phyloP scores from a whole-genome alignment of 2,797 vertebrate species.

The Dendrocincla fuliginosa region DNA sequence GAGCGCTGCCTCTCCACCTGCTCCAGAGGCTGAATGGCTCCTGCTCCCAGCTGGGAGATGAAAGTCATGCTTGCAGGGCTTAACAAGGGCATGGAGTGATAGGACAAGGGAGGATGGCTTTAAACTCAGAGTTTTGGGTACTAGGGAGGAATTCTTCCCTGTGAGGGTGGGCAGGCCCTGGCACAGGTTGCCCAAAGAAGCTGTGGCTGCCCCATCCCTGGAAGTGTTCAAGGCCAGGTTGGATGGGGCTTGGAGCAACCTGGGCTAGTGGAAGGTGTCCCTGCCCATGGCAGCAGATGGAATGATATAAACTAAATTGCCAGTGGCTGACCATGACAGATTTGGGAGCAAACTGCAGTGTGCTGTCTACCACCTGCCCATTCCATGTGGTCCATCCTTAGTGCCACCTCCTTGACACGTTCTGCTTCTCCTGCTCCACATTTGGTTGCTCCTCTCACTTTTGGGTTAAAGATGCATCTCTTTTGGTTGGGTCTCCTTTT shows the following conservation, averaged over 20 bases:
- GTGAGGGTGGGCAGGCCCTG: neutral
- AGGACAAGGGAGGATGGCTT: neutral
- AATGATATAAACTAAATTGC: neutral
- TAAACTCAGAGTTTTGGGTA: no score
- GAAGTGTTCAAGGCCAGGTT: no score
- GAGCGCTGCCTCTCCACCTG: neutral
- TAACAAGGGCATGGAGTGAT: neutral
- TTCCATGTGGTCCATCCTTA: neutral
- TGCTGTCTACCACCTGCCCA: neutral
- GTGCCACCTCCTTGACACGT: neutral
- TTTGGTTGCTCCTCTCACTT: rapidly evolving
- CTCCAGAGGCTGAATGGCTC: neutral
- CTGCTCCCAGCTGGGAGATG: neutral
- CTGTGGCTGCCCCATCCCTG: neutral
- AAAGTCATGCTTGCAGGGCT: neutral
- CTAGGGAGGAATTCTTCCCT: neutral
- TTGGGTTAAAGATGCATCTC: neutral
- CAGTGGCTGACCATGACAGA: neutral
- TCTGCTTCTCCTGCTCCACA: neutral
- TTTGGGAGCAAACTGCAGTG: neutral
- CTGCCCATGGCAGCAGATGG: neutral
- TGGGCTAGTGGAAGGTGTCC: neutral
- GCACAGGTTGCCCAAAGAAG: neutral
- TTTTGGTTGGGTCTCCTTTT: neutral
- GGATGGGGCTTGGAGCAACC: neutral